Evolutionary conservation across 92 coral and sea anemone genomes (phyloP), one percentile per base, ranked within the genome.

Genomic region (Anthopleura xanthogrammica): DNA sequence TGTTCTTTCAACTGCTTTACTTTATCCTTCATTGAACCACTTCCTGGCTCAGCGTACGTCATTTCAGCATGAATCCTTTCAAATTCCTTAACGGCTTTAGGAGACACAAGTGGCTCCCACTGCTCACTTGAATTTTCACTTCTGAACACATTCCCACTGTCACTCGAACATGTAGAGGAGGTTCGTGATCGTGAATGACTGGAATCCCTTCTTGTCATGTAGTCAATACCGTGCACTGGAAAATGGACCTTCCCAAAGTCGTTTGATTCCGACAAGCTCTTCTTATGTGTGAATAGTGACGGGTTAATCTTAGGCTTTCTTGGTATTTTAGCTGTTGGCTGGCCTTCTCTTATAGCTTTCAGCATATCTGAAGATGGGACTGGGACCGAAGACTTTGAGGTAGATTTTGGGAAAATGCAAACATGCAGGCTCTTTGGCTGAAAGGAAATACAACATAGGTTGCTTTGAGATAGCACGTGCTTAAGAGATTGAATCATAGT

Each of bases 21-120:
- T 83, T 89, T 94, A 12, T 94, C 99, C 70, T 92, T 85, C 85
- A 97, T 82, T 39, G 95, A 92, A n/a, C 93, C 92, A 85, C 89
- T 16, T 4, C 94, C 98, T 3, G 94, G 87, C 23, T 91, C 93
- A 1, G 65, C 73, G 19, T 23, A 85, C 3, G 91, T 60, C 83
- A 79, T 77, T 22, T 90, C 89, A 11, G 83, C 80, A 60, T 83
- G 90, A 7, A 89, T 54, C 9, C 75, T 86, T 41, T 86, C 85
- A 41, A 79, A 83, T 14, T 87, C 87, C 39, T 78, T 82, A 6
- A 82, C 86, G 36, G 86, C 75, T 24, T 41, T 62, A 14, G 93
- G 86, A 3, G 85, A 85, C 19, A 66, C 70, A 52, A 72, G 75
- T 36, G 81, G 81, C 16, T 76, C 64, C 54, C 72, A 58, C 4